Percentiles rank a stretch among this genome's conserved stretches.
These are phyloP conservation scores for Aramus guarauna DNA, from an alignment of 2,113 vertebrate species.

Conservation along the genomic window DNA sequence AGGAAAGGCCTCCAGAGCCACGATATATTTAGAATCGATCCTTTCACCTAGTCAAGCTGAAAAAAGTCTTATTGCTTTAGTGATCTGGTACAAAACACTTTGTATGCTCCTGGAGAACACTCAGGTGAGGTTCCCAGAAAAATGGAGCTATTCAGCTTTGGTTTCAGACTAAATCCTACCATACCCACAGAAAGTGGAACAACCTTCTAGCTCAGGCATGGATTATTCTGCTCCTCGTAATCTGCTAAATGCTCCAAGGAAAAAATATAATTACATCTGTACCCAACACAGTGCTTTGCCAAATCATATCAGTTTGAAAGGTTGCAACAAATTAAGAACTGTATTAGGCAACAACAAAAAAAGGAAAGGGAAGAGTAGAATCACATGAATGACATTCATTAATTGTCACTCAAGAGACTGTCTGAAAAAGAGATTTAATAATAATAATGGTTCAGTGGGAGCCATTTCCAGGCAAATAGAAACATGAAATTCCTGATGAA, in stretches of 20 bases:
- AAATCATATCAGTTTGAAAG: neutral
- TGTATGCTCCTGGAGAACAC: neutral
- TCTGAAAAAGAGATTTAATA: neutral
- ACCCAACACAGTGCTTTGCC: neutral
- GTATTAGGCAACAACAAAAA: neutral
- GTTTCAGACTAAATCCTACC: neutral
- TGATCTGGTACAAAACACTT: neutral
- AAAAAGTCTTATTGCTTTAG: neutral
- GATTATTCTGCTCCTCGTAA: neutral
- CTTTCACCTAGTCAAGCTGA: neutral
- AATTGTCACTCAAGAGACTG: neutral
- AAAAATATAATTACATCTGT: neutral
- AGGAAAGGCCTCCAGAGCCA: neutral
- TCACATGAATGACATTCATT: neutral
- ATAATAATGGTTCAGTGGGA: neutral
- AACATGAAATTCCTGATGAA: neutral
- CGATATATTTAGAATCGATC: conserved; percentile 33
- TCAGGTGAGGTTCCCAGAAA: neutral
- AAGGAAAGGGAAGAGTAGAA: neutral
- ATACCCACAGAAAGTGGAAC: neutral
- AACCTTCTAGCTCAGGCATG: neutral
- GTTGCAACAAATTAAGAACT: neutral
- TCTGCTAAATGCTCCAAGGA: neutral
- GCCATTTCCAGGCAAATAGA: neutral
- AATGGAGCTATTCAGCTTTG: neutral